These are phyloP conservation scores for Luperina testacea DNA, from an alignment of 2,888 invertebrate species.

Conservation along the genomic window DNA sequence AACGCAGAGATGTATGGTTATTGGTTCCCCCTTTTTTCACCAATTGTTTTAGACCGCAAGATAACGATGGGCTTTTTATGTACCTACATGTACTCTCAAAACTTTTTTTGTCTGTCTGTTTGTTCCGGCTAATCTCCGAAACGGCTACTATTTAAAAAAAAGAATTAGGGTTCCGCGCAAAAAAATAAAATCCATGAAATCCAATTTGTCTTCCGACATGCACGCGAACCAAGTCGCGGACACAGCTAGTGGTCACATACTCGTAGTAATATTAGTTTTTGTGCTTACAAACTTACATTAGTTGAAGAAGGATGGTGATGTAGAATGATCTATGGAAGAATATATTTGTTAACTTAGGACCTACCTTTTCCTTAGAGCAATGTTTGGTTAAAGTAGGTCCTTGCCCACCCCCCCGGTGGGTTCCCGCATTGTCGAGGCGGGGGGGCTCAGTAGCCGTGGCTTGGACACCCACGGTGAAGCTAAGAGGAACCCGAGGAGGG, in stretches of 20 bases:
- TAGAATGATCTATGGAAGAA: not conserved
- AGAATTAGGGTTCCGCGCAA: no score
- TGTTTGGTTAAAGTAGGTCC: not conserved
- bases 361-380: not conserved
- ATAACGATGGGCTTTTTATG: not conserved
- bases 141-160: no score
- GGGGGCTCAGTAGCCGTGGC: no score
- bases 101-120: no score
- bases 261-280: not conserved
- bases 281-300: conserved; percentile 1
- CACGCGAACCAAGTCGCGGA: no score
- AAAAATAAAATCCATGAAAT: no score
- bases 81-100: not conserved
- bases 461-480: no score
- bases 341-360: not conserved
- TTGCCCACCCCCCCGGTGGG: not conserved
- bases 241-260: no score
- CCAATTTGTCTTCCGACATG: no score
- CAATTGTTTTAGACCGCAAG: not conserved
- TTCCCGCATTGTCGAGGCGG: no score
- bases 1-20: not conserved
- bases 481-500: no score
- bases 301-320: not conserved
- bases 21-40: not conserved
- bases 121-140: no score